Base-by-base conservation (phyloP, 2,797 vertebrate genomes). In the Myoxocephalus aenaeus region DNA sequence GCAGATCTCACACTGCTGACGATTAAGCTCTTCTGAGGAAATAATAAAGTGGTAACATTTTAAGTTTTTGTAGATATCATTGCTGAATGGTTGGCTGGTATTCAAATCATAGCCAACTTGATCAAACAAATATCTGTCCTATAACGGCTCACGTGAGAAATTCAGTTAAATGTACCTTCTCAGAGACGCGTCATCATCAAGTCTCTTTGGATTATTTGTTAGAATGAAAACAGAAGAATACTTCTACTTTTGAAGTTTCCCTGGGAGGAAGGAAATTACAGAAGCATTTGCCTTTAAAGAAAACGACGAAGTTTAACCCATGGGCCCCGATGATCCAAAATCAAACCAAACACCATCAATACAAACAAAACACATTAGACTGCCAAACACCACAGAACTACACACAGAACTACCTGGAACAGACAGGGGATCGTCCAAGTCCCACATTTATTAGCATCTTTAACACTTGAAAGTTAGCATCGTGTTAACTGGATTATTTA, bases 241-340 rank as follows among this genome's bases (percentile, higher is more conserved):
- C 22, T 53, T 53, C n/a, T 53, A 22, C n/a, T 53, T 25, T 14
- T 51, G 10, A 48, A 70, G 22, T 27, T 53, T 15, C 17, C 18
- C 25, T 13, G 29, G 34, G 29, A 27, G 15, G 9, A 5, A 2
- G 22, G 51, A 53, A 25, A 53, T 12, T 11, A 53, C 5, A 53
- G 50, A 9, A 34, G 34, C 2, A 20, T 2, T 48, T 18, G 6
- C 18, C 46, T 75, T 32, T 67, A 44, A 13, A 14, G 57, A 36
- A 66, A 32, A 62, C 4, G 7, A 5, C 15, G 51, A 38, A 58
- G 53, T 59, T 54, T 62, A 40, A 79, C 73, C 76, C 70, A 75
- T 51, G 84, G 56, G 73, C 7, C 48, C 32, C 14, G 66, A 59
- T 66, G 44, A 48, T 42, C 65, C 51, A n/a, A 46, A 73, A 59